Conservation (phyloP, 2,888 invertebrate genomes). For the Octodonta nipae region DNA sequence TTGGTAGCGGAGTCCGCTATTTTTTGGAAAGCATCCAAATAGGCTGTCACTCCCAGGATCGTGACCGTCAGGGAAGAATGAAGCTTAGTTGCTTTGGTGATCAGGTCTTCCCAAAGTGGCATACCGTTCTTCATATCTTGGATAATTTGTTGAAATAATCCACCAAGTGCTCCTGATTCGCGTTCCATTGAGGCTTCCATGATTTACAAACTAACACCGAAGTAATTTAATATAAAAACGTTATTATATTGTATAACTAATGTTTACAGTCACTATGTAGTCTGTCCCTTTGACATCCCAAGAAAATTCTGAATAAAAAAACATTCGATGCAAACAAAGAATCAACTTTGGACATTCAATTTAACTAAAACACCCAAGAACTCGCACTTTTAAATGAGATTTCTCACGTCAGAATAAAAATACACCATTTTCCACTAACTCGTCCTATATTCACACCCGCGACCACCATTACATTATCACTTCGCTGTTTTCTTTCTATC, state of each 20-base stretch:
- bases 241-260: slow-evolving; percentile 6
- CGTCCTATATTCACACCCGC: slow-evolving; percentile 9
- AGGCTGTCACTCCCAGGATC: slow-evolving; percentile 79
- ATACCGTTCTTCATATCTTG: slow-evolving; percentile 93
- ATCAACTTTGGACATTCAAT: no score
- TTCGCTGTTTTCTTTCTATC: slow-evolving; percentile 18
- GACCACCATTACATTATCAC: slow-evolving; percentile 18
- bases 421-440: slow-evolving; percentile 7
- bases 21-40: slow-evolving; percentile 95
- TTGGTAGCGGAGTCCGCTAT: slow-evolving; percentile 95
- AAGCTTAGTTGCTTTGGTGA: slow-evolving; percentile 84
- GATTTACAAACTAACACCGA: slow-evolving; percentile 9
- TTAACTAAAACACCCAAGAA: no score
- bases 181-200: slow-evolving; percentile 65
- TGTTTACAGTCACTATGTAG: slow-evolving; percentile 15
- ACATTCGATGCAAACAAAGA: no score
- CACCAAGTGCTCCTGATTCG: slow-evolving; percentile 82
- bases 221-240: slow-evolving; percentile 6
- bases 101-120: slow-evolving; percentile 90
- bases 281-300: slow-evolving; percentile 5
- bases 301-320: no score
- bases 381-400: no score
- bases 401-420: no score
- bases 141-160: slow-evolving; percentile 88
- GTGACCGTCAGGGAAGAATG: slow-evolving; percentile 87